These are phyloP conservation scores for Tuberolachnus salignus DNA, from an alignment of 2,888 invertebrate species.

Conservation along the genomic window DNA sequence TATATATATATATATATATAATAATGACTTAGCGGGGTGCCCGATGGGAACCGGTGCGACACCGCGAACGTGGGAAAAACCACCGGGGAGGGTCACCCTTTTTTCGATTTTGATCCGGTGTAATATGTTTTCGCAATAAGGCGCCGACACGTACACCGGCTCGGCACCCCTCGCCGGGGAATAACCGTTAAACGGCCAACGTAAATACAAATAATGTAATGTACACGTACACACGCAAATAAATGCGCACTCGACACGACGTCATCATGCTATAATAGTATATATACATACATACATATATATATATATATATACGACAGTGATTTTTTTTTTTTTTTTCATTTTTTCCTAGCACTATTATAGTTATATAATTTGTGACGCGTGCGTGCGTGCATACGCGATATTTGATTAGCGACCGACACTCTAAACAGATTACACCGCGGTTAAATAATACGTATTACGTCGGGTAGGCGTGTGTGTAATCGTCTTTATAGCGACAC, in stretches of 20 bases:
- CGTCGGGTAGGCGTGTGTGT: too few species aligned
- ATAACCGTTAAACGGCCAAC: slow-evolving; percentile 20
- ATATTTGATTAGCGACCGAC: background rate
- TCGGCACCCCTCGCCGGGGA: slow-evolving; percentile 15
- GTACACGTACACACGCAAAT: too few species aligned
- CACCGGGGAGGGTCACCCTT: slow-evolving; percentile 20
- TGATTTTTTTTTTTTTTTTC: slow-evolving; percentile 16
- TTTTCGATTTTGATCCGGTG: slow-evolving; percentile 10
- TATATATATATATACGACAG: too few species aligned
- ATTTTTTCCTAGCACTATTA: slow-evolving; percentile 48
- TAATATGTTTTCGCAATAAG: slow-evolving; percentile 37
- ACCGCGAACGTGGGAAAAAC: slow-evolving; percentile 39
- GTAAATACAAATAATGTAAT: background rate
- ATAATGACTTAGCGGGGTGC: too few species aligned
- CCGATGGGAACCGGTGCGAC: slow-evolving; percentile 38
- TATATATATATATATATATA: too few species aligned
- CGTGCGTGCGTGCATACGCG: background rate
- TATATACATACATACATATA: too few species aligned
- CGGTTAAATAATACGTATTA: too few species aligned
- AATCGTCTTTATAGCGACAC: too few species aligned
- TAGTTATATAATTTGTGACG: slow-evolving; percentile 3
- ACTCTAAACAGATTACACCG: too few species aligned
- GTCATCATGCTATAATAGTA: slow-evolving; percentile 51
- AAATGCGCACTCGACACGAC: background rate
- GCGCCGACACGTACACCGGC: background rate